phyloP scores from a whole-genome alignment of 2,113 vertebrate species.

The Chinchilla lanigera region DNA sequence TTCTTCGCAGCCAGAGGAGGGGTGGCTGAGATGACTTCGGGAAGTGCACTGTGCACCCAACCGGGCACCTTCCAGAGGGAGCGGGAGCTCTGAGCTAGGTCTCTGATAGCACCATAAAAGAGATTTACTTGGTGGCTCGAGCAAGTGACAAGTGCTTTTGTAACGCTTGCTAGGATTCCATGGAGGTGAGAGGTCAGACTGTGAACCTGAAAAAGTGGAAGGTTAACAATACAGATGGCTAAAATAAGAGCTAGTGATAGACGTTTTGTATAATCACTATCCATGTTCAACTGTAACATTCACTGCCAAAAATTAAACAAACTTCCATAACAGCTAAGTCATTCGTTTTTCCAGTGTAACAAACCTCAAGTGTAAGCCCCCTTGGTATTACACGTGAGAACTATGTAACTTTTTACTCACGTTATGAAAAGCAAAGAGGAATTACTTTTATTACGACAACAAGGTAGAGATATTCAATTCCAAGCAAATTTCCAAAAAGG shows the following conservation, averaged over 20 bases:
- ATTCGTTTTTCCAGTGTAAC: slow-evolving; percentile 53
- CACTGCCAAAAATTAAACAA: slow-evolving; percentile 54
- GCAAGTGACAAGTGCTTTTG: slow-evolving; percentile 51
- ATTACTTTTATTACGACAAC: slow-evolving; percentile 46
- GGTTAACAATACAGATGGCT: slow-evolving; percentile 55
- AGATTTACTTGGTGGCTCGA: slow-evolving; percentile 74
- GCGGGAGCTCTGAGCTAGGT: slow-evolving; percentile 27
- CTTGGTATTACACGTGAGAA: slow-evolving; percentile 2
- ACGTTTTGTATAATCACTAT: slow-evolving; percentile 46
- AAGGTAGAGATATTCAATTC: slow-evolving; percentile 15
- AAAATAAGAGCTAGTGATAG: slow-evolving; percentile 18
- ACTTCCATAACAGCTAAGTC: slow-evolving; percentile 52
- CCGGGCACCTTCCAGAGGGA: neutral
- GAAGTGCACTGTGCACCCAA: slow-evolving; percentile 59
- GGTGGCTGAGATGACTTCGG: slow-evolving; percentile 51
- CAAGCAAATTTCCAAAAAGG: neutral
- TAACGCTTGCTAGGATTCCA: neutral
- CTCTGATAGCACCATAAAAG: slow-evolving; percentile 72
- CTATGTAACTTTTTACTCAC: slow-evolving; percentile 1
- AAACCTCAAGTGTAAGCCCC: slow-evolving; percentile 59
- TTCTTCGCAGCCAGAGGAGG: slow-evolving; percentile 62
- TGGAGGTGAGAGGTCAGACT: slow-evolving; percentile 61
- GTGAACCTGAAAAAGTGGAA: slow-evolving; percentile 44
- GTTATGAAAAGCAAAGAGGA: slow-evolving; percentile 45
- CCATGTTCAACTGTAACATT: slow-evolving; percentile 65